phyloP scores from a whole-genome alignment of 2,888 invertebrate species.

The Chrysodeixis includens region DNA sequence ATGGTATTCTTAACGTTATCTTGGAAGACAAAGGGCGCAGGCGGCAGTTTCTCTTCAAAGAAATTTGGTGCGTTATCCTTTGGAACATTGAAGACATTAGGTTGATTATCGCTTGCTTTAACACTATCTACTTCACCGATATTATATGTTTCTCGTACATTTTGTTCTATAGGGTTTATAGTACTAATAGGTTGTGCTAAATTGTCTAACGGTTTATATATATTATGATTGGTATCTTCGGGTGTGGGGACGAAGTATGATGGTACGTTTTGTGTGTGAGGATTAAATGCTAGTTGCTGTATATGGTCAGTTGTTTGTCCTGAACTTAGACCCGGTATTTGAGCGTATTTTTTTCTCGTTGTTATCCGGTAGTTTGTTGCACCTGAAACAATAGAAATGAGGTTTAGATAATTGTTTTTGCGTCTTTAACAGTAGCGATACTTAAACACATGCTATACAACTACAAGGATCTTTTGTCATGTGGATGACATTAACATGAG shows the following conservation, averaged over 20 bases:
- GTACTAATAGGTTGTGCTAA: constrained; percentile 17
- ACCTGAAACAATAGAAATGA: constrained; percentile 76
- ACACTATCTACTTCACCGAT: constrained; percentile 33
- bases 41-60: constrained; percentile 30
- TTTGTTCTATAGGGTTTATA: constrained; percentile 29
- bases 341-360: constrained; percentile 93
- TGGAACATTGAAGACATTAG: constrained; percentile 21
- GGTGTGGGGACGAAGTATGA: constrained; percentile 55
- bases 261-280: constrained; percentile 49
- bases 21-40: constrained; percentile 25
- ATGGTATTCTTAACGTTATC: constrained; percentile 60
- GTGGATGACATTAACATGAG: too few relatives aligned
- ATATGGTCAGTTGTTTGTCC: constrained; percentile 61
- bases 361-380: constrained; percentile 91
- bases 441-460: too few relatives aligned
- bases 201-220: constrained; percentile 2
- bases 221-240: constrained; percentile 22
- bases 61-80: constrained; percentile 24
- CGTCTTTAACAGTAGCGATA: neutral
- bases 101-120: constrained; percentile 29
- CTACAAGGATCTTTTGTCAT: too few relatives aligned
- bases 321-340: constrained; percentile 92
- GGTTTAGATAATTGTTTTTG: neutral
- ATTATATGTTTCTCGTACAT: constrained; percentile 44
- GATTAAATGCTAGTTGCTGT: constrained; percentile 52